Conservation (phyloP, 2,888 invertebrate genomes). For the Ophonus ardosiacus region DNA sequence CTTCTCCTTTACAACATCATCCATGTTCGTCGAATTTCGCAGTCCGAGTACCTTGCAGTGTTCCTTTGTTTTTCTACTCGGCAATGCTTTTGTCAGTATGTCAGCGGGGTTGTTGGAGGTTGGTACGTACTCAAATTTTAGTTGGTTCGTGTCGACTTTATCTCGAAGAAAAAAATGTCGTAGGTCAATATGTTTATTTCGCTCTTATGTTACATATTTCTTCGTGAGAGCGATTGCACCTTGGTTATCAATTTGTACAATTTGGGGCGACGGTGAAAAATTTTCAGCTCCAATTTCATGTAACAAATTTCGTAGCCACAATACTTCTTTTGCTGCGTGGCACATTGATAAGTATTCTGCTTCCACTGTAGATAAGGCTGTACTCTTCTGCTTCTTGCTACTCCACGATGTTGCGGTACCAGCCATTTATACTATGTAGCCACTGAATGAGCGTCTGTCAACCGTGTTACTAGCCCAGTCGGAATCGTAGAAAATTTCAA, state of each 20-base stretch:
- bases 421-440: slow-evolving; percentile 11
- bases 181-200: slow-evolving; percentile 25
- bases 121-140: slow-evolving; percentile 2
- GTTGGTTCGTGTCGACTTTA: neutral
- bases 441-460: slow-evolving; percentile 21
- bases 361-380: slow-evolving; percentile 26
- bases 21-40: neutral
- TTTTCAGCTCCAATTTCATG: neutral
- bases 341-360: slow-evolving; percentile 44
- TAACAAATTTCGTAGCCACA: neutral
- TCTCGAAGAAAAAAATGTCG: slow-evolving; percentile 17
- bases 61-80: neutral
- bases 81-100: neutral
- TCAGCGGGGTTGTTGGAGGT: neutral
- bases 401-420: slow-evolving; percentile 33
- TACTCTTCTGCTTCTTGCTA: neutral
- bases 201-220: slow-evolving; percentile 11
- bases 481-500: slow-evolving; percentile 13
- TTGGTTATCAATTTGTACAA: neutral
- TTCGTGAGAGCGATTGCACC: neutral
- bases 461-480: slow-evolving; percentile 37
- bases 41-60: neutral
- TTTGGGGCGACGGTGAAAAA: neutral
- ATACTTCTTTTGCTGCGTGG: neutral
- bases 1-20: neutral